Evolutionary conservation across 2,113 vertebrate genomes (phyloP).

Genomic region (Etheostoma cragini): DNA sequence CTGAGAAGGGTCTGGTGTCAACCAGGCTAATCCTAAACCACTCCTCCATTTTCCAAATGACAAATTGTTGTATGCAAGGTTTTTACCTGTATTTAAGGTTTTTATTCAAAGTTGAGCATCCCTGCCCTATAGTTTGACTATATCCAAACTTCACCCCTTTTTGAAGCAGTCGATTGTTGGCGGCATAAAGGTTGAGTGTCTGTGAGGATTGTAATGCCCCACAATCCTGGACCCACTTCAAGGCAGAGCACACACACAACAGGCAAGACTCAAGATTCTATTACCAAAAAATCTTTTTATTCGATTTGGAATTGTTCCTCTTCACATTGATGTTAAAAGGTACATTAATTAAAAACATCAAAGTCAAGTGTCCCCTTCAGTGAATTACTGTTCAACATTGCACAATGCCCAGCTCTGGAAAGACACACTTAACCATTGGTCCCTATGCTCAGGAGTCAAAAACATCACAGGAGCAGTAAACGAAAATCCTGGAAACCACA

Average conservation of each 20-base stretch:
- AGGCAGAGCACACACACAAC: neutral
- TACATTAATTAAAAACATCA: slow-evolving; percentile 31
- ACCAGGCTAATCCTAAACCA: no score
- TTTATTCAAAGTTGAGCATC: no score
- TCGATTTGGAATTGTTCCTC: slow-evolving; percentile 28
- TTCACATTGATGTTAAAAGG: slow-evolving; percentile 50
- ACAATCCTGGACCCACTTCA: neutral
- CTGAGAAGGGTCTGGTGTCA: no score
- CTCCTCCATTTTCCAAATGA: no score
- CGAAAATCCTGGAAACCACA: neutral
- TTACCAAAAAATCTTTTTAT: slow-evolving; percentile 50
- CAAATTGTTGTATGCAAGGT: no score
- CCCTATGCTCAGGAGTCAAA: neutral
- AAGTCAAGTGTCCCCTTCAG: slow-evolving; percentile 32
- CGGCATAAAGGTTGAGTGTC: neutral
- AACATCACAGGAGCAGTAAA: slow-evolving; percentile 25
- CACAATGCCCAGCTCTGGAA: slow-evolving; percentile 65
- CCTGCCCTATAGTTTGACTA: no score
- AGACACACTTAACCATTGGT: slow-evolving; percentile 14
- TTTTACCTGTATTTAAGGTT: no score
- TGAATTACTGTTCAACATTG: slow-evolving; percentile 60
- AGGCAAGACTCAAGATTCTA: neutral
- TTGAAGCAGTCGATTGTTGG: neutral
- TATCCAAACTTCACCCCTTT: no score
- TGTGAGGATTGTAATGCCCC: no score